Base-by-base conservation (phyloP, 2,888 invertebrate genomes). In the Melikaiella ostensackeni region DNA sequence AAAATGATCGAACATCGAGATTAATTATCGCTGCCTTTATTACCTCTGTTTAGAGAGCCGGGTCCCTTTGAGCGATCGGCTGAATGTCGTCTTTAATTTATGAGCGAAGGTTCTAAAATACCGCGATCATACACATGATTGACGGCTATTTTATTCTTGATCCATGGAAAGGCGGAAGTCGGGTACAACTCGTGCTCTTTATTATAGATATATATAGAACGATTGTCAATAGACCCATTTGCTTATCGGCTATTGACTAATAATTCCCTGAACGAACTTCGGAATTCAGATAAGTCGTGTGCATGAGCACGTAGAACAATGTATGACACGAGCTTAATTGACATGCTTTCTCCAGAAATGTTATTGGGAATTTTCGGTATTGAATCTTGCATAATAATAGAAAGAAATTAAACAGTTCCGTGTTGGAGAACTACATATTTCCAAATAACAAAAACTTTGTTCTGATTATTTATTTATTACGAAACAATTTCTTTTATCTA, bases 91-190 rank as follows among this genome's bases (percentile, higher is more conserved):
- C 62, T 77, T 82, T 82, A 82, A 82, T 82, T 82, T 82, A 82
- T 82, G 82, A 78, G 66, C 75, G 79, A 74, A 77, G 79, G 82
- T 62, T 82, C 82, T 81, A 80, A 82, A 82, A 80, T 64, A 80
- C 82, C 81, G 80, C 81, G 80, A 82, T 81, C 80, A 79, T 78
- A 77, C 76, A 75, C 82, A 84, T 86, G 86, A 86, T 86, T 85
- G 86, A 86, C 85, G 81, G 85, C 84, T 83, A 84, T 86, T 70
- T 85, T 85, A 83, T 83, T 82, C 81, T 82, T 77, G 82, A 79
- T 81, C 81, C 79, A 78, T 75, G 79, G 81, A 79, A 81, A 80
- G 80, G 80, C 81, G 82, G 82, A 81, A 80, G 81, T 76, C 77
- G 78, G 77, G 77, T 57, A 74, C 50, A 77, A 55, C 57, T 27